Percentiles rank a stretch among this genome's conserved stretches.
Evolutionary conservation across 1,140 invertebrate species (phyloP).

Genomic region (Drosophila subpulchrella): DNA sequence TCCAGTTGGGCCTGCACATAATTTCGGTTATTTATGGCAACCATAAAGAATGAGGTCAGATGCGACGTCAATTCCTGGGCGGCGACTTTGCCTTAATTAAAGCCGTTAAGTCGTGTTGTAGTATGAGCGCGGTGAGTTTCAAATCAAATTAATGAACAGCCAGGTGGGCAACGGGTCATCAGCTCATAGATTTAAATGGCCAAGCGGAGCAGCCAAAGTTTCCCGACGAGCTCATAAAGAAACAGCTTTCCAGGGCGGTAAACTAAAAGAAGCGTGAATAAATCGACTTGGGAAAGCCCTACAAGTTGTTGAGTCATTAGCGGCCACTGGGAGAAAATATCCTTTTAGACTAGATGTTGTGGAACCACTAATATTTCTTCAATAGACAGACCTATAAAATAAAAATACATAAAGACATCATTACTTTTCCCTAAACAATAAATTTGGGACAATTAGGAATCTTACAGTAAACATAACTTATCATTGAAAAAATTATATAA

Average conservation of each 20-base stretch:
- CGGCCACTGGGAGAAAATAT: not conserved
- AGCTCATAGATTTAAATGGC: constrained; percentile 77
- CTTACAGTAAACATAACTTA: too few relatives aligned
- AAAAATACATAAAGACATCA: too few relatives aligned
- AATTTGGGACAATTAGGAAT: too few relatives aligned
- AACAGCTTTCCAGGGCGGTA: constrained; percentile 1
- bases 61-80: constrained; percentile 64
- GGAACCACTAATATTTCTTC: too few relatives aligned
- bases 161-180: constrained; percentile 62
- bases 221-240: constrained; percentile 35
- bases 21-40: constrained; percentile 77
- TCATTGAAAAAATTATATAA: too few relatives aligned
- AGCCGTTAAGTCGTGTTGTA: constrained; percentile 66
- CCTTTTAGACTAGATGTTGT: too few relatives aligned
- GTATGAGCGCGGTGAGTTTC: constrained; percentile 36
- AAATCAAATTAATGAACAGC: constrained; percentile 75
- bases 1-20: constrained; percentile 71
- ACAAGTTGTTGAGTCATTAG: not conserved
- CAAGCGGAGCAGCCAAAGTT: constrained; percentile 13
- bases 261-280: constrained; percentile 1
- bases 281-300: constrained; percentile 1
- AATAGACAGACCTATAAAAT: too few relatives aligned
- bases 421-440: too few relatives aligned
- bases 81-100: constrained; percentile 73
- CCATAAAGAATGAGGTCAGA: constrained; percentile 79